phyloP scores from a whole-genome alignment of 2,113 vertebrate species.

The Cromileptes altivelis region DNA sequence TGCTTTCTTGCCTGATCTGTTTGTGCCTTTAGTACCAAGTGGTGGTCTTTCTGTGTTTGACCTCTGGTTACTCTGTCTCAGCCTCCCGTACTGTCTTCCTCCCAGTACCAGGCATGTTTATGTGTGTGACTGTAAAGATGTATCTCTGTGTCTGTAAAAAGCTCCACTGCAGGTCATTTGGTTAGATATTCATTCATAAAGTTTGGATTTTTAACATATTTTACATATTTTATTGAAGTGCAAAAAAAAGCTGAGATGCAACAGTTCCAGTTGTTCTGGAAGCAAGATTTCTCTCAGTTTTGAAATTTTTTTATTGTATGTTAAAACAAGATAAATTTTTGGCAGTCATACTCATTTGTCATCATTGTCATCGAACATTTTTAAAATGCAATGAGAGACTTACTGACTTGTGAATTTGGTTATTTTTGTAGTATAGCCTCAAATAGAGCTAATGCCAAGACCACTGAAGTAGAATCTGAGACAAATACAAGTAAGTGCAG shows the following conservation, averaged over 20 bases:
- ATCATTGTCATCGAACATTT: neutral
- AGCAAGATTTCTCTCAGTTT: neutral
- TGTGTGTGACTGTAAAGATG: constrained; percentile 14
- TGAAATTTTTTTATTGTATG: neutral
- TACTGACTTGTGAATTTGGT: neutral
- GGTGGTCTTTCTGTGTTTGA: neutral
- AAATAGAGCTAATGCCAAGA: neutral
- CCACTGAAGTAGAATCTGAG: neutral
- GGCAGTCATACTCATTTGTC: neutral
- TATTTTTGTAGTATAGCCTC: neutral
- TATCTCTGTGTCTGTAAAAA: constrained; percentile 30
- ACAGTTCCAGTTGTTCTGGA: neutral
- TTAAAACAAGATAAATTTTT: neutral
- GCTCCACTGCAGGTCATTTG: neutral
- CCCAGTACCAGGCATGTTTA: constrained; percentile 19
- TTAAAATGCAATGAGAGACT: neutral
- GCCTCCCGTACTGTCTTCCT: neutral
- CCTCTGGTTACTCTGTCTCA: constrained; percentile 1
- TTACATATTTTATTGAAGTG: neutral
- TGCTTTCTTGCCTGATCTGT: constrained; percentile 65
- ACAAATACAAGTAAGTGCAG: neutral
- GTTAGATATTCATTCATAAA: neutral
- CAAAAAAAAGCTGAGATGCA: neutral
- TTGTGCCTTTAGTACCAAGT: neutral
- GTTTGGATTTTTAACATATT: neutral